A percentile compares a stretch with the other conserved stretches of the same genome.
Evolutionary conservation across 2,888 invertebrate species (phyloP).

Genomic region (Standfussiana lucernea): DNA sequence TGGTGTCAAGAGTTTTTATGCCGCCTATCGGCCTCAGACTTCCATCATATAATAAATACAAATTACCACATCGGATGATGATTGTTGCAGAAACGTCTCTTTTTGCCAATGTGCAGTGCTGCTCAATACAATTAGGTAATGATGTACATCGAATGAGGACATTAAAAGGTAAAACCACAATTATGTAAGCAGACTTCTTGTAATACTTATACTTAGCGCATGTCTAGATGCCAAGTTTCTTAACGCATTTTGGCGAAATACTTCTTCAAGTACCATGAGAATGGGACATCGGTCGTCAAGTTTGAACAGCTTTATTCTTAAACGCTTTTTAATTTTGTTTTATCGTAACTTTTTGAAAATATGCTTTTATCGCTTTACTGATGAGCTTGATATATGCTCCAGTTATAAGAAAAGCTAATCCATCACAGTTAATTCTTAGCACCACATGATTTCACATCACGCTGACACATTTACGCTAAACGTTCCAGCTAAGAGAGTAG

Average conservation of each 20-base stretch:
- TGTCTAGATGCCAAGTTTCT: background rate
- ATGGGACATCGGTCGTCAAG: background rate
- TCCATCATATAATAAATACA: conserved; percentile 14
- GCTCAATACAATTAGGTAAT: conserved; percentile 24
- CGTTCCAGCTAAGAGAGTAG: conserved; percentile 46
- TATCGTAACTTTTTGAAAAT: background rate
- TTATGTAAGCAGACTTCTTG: background rate
- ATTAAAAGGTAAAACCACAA: conserved; percentile 23
- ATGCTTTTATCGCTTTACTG: too few relatives aligned
- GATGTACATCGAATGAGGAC: conserved; percentile 7
- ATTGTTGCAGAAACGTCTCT: background rate
- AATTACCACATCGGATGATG: conserved; percentile 5
- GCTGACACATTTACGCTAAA: conserved; percentile 53
- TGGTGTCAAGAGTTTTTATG: too few relatives aligned
- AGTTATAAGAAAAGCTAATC: conserved; percentile 4
- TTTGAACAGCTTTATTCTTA: background rate
- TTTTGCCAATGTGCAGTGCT: conserved; percentile 8
- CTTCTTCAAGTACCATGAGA: background rate
- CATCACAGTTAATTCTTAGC: conserved; percentile 31
- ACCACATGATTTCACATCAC: conserved; percentile 25
- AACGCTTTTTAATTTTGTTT: background rate
- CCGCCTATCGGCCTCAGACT: too few relatives aligned
- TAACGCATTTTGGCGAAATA: background rate
- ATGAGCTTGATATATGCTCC: background rate
- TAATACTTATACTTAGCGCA: background rate